Base-by-base conservation (phyloP, 2,888 invertebrate species). In the Eilema caniola region DNA sequence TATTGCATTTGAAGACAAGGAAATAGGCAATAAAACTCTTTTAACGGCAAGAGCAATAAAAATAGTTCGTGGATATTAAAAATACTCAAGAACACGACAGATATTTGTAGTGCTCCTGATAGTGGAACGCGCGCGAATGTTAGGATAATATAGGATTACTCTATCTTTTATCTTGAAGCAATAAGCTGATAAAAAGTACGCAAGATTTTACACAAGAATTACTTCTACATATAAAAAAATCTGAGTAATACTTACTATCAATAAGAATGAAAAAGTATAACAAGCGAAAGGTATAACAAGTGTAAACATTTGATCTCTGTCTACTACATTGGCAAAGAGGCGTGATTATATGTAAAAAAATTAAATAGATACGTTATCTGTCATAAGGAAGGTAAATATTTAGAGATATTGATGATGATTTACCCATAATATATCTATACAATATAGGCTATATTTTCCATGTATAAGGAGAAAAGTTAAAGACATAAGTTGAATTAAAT, bases 131-230 rank as follows among this genome's bases (percentile, higher is more conserved):
- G 56, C 31, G 37, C 16, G 28, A 56, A 33, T 47, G 60, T 60
- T 67, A 20, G 24, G 57, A 56, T 66, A 57, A 59, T 24, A 37
- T 41, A 60, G 33, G 61, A 70, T 70, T 57, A 41, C 14, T 20
- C 14, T 70, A 70, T 64, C 65, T 61, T 16, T 62, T 71, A 56
- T 65, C 59, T 56, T 61, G 14, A 62, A 3, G 41, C 56, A 20
- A 68, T 71, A 61, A n/a, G 28, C 7, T 64, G 53, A 31, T 56
- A 67, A 47, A 24, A 47, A 16, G 2, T 64, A 16, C 56, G 56
- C 61, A 56, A 65, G 56, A 56, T 23, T 79, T 73, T 67, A 70
- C n/a, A 53, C 53, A 10, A 71, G 67, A 41, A 16, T 1, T 41
- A 73, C 66, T 63, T 59, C 70, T 61, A 79, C 37, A 63, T 41